Evolutionary conservation across 2,113 vertebrate genomes (phyloP).

Genomic region (Grammomys surdaster): DNA sequence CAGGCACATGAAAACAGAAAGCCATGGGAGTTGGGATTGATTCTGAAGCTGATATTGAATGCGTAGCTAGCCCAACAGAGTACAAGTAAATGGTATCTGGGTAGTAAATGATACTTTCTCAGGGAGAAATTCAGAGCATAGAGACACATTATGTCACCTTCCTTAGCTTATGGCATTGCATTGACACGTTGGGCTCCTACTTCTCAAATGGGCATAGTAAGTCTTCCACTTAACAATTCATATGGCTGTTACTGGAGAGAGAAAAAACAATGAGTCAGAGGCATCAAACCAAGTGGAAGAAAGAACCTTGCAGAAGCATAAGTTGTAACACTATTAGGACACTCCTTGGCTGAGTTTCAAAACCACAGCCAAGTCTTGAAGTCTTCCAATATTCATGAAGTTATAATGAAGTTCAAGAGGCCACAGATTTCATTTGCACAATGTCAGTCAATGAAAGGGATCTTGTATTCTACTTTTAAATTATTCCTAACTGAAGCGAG

Average conservation of each 20-base stretch:
- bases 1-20: not conserved
- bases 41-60: conserved; percentile 3
- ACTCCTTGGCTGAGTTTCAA: conserved; percentile 68
- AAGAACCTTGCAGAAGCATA: not conserved
- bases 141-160: not conserved
- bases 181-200: not conserved
- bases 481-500: conserved; percentile 73
- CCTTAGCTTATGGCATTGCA: not conserved
- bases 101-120: not conserved
- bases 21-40: not conserved
- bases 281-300: not conserved
- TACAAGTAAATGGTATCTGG: not conserved
- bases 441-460: conserved; percentile 76
- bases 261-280: not conserved
- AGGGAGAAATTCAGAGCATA: not conserved
- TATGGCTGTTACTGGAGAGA: not conserved
- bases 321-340: not conserved
- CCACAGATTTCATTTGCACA: conserved; percentile 79
- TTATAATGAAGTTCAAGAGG: conserved; percentile 81
- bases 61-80: not conserved
- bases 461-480: conserved; percentile 74
- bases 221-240: conserved; percentile 8
- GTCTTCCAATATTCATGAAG: conserved; percentile 76
- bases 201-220: not conserved
- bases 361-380: conserved; percentile 58